Base-by-base conservation (phyloP, 2,113 vertebrate genomes). In the Callopanchax toddi region DNA sequence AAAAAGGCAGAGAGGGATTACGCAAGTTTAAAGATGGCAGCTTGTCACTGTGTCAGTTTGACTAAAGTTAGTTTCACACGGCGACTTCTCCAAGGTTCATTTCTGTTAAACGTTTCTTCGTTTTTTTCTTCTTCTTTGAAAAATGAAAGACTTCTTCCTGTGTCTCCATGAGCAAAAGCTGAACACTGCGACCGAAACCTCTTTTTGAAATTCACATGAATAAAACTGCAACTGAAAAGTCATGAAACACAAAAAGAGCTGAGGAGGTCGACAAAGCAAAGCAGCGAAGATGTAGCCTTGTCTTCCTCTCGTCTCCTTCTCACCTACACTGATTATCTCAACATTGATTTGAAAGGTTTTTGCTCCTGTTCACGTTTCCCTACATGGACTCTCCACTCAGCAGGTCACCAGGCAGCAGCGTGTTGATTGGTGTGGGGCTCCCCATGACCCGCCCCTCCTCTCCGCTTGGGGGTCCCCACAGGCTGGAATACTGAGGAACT, bases 321-420 rank as follows among this genome's bases (percentile, higher is more conserved):
- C 82, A 76, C 65, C 78, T 69, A 88, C 60, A 82, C 81, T 93
- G 92, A 93, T 91, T 92, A 93, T 92, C 91, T 79, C 87, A 87
- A 88, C 85, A 86, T 82, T 88, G 89, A 92, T 90, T 89, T 88
- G 89, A 83, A 91, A 91, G 77, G 76, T 91, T 92, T 85, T 89
- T 92, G 92, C 91, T 91, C 80, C 79, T 81, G 65, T 82, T 69
- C 78, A 34, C 76, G 52, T 74, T 49, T 57, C 63, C 67, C 91
- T 95, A 96, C 90, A 98, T 94, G 87, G 96, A 96, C 87, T 98
- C 97, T 53, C 96, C 96, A 1, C 96, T 97, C 79, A 98, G 94
- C 77, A 98, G 93, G 87, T 98, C 96, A 42, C 96, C 96, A 3
- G 96, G 96, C 73, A 98, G 94, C 82, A 98, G 93, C 23, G 96